These are phyloP conservation scores for Cochlearius cochlearius DNA, from an alignment of 2,113 vertebrate species.

Conservation along the genomic window DNA sequence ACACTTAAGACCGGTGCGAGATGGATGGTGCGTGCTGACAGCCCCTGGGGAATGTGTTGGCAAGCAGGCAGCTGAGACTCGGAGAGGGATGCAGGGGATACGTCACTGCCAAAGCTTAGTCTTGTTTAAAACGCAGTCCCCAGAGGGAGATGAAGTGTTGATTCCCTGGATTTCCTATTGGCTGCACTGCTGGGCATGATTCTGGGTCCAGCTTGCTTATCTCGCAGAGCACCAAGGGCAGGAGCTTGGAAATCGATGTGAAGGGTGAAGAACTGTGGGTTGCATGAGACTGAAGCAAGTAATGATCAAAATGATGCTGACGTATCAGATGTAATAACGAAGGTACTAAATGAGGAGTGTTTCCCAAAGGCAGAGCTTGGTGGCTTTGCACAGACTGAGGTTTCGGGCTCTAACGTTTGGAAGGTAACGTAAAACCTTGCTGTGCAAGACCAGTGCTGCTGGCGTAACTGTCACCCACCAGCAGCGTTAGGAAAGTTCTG, in stretches of 20 bases:
- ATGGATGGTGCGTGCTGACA: neutral
- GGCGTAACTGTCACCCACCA: neutral
- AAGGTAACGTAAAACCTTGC: rapidly evolving
- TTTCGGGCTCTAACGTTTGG: rapidly evolving
- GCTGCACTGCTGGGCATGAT: neutral
- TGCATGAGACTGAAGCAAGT: neutral
- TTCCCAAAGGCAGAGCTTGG: neutral
- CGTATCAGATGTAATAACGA: rapidly evolving
- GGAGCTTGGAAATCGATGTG: neutral
- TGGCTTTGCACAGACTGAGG: neutral
- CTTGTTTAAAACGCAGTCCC: neutral
- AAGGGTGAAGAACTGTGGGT: neutral
- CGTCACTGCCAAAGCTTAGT: neutral
- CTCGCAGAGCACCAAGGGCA: rapidly evolving
- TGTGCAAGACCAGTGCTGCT: rapidly evolving
- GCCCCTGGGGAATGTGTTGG: neutral
- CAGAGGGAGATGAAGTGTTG: neutral
- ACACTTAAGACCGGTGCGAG: rapidly evolving
- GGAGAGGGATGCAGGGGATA: neutral
- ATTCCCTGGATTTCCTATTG: neutral
- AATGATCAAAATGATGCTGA: neutral
- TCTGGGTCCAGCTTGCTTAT: neutral
- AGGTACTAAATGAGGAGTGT: neutral
- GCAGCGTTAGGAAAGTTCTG: neutral
- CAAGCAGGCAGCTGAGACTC: neutral